Evolutionary conservation across 2,888 invertebrate species (phyloP).

Genomic region (Aspidiotus rigidus): DNA sequence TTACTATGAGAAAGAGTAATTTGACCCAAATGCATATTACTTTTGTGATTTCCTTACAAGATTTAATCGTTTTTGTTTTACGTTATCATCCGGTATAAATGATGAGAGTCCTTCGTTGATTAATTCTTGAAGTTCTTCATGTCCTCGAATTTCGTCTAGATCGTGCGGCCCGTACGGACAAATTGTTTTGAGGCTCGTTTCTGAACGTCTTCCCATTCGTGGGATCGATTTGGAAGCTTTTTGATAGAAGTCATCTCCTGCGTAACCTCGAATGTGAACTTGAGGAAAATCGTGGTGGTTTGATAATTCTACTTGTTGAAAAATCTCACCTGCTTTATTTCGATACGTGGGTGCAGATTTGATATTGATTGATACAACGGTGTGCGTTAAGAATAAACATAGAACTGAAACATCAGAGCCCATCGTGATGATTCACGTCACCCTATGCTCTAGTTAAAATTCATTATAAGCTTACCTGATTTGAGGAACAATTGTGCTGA

Average conservation of each 20-base stretch:
- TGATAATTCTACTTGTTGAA: constrained; percentile 11
- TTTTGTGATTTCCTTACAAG: not conserved
- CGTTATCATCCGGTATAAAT: too few relatives aligned
- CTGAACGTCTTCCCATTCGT: constrained; percentile 33
- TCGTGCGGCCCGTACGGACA: not conserved
- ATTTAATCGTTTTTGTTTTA: constrained; percentile 6
- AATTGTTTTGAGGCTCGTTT: not conserved
- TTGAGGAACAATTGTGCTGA: too few relatives aligned
- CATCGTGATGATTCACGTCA: too few relatives aligned
- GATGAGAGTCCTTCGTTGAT: constrained; percentile 2
- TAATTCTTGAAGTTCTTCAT: not conserved
- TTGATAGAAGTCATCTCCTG: constrained; percentile 34
- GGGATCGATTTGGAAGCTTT: constrained; percentile 35
- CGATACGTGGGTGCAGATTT: constrained; percentile 2
- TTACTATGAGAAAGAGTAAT: not conserved
- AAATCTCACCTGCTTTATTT: constrained; percentile 16
- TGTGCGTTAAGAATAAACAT: not conserved
- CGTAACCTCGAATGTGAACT: constrained; percentile 30
- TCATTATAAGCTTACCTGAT: too few relatives aligned
- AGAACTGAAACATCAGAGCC: not conserved
- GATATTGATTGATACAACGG: constrained; percentile 9
- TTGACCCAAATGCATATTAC: not conserved
- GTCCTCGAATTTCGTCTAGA: not conserved
- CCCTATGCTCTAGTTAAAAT: too few relatives aligned
- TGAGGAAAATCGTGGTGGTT: constrained; percentile 16